A percentile compares a stretch with the other conserved stretches of the same genome.
phyloP scores from a whole-genome alignment of 2,888 invertebrate genomes.

The Monoplex corrugatus region DNA sequence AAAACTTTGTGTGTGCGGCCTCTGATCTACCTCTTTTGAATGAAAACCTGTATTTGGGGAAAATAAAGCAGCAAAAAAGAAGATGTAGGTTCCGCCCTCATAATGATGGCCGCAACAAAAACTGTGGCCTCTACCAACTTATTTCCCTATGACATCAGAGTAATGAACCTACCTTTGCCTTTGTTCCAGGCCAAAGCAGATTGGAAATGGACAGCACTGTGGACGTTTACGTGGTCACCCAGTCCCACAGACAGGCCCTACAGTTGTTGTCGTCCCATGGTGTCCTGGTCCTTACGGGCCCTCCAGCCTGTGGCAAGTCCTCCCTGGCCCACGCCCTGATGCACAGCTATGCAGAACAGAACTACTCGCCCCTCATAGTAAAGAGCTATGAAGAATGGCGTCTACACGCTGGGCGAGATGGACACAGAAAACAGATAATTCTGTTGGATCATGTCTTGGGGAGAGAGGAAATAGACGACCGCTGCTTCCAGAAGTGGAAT shows the following conservation, averaged over 20 bases:
- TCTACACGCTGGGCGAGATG: not conserved
- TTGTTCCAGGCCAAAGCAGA: not conserved
- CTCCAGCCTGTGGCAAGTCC: not conserved
- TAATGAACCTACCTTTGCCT: not conserved
- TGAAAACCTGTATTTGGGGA: too few species aligned
- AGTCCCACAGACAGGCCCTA: not conserved
- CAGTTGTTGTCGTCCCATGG: not conserved
- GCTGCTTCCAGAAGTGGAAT: not conserved
- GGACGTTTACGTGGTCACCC: not conserved
- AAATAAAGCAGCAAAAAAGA: too few species aligned
- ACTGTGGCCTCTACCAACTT: not conserved
- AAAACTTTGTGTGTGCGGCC: not conserved
- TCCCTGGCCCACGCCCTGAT: slow-evolving; percentile 10
- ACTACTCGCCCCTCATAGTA: not conserved
- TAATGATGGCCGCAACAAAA: not conserved
- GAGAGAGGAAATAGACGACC: not conserved
- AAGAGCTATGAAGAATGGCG: not conserved
- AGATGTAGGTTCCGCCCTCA: too few species aligned
- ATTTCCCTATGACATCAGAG: not conserved
- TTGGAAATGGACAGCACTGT: not conserved
- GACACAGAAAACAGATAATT: not conserved
- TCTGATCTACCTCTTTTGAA: too few species aligned
- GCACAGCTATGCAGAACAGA: not conserved
- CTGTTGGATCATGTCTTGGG: not conserved
- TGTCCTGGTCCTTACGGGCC: not conserved